Evolutionary conservation across 2,113 vertebrate genomes (phyloP), one percentile per base, ranked within the genome.

Genomic region (Clinocottus analis): DNA sequence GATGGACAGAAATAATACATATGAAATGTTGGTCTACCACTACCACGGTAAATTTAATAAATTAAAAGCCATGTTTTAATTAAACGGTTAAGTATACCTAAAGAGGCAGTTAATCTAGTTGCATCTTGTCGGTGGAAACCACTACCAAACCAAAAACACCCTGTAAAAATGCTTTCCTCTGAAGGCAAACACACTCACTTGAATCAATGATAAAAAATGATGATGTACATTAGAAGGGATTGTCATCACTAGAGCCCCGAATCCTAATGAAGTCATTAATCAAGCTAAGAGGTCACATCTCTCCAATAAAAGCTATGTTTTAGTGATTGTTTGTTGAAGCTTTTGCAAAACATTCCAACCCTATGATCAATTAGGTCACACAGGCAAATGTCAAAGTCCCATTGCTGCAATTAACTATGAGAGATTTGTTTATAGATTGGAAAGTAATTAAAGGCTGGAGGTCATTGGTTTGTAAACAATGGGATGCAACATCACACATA

Each of bases 391-490:
- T 70, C 80, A 89, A 88, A 92, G 92, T 77, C 81, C 70, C 72
- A 84, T 67, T 84, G 60, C 75, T 49, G 68, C 69, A 79, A 80
- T 88, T 63, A 79, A 61, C 88, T 67, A 74, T 51, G 55, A 77
- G 78, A 88, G 76, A 89, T 92, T 89, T 88, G 76, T 83, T 72
- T 78, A 85, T 77, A 63, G 82, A 90, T 84, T 75, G 27, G 47
- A 74, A 74, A 77, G 80, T 90, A 91, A 92, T 92, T 90, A 92
- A 87, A 86, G 73, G 61, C 75, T 85, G 62, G 51, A 61, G 63
- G 73, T 37, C 75, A 89, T 88, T 92, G 86, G 92, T 91, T 88
- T 81, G 68, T 75, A 39, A 76, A 64, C 66, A 68, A 23, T 21
- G 56, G 61, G 74, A n/a, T 6, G 70, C 47, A 65, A 47, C 19